These are phyloP conservation scores for Daphoenositta chrysoptera DNA, from an alignment of 2,113 vertebrate species.

Conservation along the genomic window DNA sequence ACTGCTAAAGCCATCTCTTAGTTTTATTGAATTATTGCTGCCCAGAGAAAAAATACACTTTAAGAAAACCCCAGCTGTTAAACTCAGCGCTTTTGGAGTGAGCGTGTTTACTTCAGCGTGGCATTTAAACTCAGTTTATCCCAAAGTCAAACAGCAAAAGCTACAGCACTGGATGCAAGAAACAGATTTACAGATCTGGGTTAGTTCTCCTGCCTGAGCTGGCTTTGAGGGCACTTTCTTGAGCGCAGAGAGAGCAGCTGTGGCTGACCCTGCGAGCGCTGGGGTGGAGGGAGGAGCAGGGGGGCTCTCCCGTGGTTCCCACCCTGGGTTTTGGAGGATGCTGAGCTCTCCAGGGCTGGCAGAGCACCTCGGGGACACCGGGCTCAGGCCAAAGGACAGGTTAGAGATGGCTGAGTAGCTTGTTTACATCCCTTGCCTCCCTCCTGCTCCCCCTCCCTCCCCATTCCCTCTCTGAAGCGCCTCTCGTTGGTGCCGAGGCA, in stretches of 20 bases:
- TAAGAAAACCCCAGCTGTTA: constrained; percentile 14
- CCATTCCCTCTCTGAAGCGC: not conserved
- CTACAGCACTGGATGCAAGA: not conserved
- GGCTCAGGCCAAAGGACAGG: not conserved
- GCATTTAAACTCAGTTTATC: not conserved
- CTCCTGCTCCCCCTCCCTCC: not conserved
- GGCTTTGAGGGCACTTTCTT: not conserved
- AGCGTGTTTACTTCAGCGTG: not conserved
- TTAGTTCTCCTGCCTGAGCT: not conserved
- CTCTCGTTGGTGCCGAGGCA: not conserved
- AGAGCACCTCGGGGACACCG: rapidly evolving
- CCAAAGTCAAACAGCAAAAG: constrained; percentile 2
- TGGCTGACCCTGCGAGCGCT: rapidly evolving
- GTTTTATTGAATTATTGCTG: constrained; percentile 60
- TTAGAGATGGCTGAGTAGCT: not conserved
- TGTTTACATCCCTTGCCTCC: not conserved
- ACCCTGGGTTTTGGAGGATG: not conserved
- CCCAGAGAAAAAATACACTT: constrained; percentile 1
- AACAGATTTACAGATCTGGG: not conserved
- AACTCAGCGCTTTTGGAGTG: not conserved
- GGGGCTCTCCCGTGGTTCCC: rapidly evolving
- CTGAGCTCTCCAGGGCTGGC: not conserved
- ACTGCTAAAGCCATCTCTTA: constrained; percentile 16
- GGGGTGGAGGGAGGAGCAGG: not conserved
- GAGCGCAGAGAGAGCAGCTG: not conserved